Base-by-base conservation (phyloP, 2,797 vertebrate genomes). In the Todus mexicanus region DNA sequence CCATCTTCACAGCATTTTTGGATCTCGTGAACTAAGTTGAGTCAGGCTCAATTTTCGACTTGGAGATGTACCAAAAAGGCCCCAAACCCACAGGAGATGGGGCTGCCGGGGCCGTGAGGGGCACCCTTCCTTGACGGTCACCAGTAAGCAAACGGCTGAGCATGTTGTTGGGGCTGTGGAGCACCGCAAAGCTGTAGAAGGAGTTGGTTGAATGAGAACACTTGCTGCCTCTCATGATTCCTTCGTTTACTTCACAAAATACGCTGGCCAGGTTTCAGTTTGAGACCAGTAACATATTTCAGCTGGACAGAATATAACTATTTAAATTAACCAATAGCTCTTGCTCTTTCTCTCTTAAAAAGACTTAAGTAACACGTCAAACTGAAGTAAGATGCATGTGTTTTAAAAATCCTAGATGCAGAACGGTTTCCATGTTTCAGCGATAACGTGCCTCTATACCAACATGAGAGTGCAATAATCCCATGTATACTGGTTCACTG, bases 241-340 rank as follows among this genome's bases (percentile, higher is more conserved):
- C 42, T 69, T 73, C 26, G 42, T 71, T 94, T 85, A 57, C 80
- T 90, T 88, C 51, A n/a, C 31, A 76, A 47, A 60, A 79, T 84
- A 23, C 3, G 4, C 42, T 85, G 83, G 42, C 69, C 38, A 40
- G 26, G 48, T 84, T 92, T 92, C 71, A 68, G 48, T 81, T 74
- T 31, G 27, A 86, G 9, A 56, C 42, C 37, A 68, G 43, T 50
- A 66, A 35, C 0, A 0, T 22, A 14, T 61, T 93, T 81, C 64
- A 90, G 25, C 43, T 83, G 64, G 70, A 43, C 13, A 29, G 43
- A 87, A 40, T 33, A 3, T 21, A 37, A 19, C 23, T 61, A 5
- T 69, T 84, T 68, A 50, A 91, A 77, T 86, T n/a, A 74, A 89
- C 35, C 25, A 76, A 29, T 60, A 75, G 38, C 38, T 92, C 9